Evolutionary conservation across 2,797 vertebrate genomes (phyloP), one percentile per base, ranked within the genome.

Genomic region (Sebastes diaconus): DNA sequence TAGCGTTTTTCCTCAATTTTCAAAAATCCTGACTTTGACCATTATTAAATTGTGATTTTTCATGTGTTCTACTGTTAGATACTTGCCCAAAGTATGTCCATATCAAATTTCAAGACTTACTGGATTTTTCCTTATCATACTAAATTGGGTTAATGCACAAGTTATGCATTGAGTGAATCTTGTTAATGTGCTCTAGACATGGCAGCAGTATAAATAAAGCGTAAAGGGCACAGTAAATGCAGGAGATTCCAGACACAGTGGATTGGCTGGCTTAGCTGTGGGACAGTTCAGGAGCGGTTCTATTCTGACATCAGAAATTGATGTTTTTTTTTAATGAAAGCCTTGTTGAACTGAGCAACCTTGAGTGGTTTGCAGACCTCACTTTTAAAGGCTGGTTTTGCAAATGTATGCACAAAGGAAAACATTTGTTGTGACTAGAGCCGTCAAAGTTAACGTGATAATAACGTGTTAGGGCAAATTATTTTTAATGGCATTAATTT

Each of bases 401-500:
- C 18, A 61, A 32, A 61, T 30, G 9, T 20, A 27, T 29, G 25
- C 25, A 20, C 8, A 30, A 4, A 30, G 10, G 27, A 60, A 55
- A 24, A 11, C 9, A 22, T 24, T 55, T 55, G 54, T 22, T 12
- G 22, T 46, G 42, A 46, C 42, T 46, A 46, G 6, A 46, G 42
- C 16, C 6, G 16, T 16, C 42, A 46, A 18, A 46, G 1, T 46
- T 46, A 42, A 39, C 6, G 42, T 46, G 42, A 46, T 50, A 46
- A 18, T 55, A 13, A 57, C 9, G 52, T 1, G 0, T 13, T 12
- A 25, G 3, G 8, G 16, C 18, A 50, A 50, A 50, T 50, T 20
- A 0, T 20, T 50, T 0, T 50, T 20, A 50, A 50, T 0, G 42
- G 6, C 42, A 50, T 7, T 0, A 50, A 1, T 50, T 0, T 50